A percentile compares a stretch with the other conserved stretches of the same genome.
phyloP scores from a whole-genome alignment of 2,113 vertebrate genomes.

The Crotophaga sulcirostris region DNA sequence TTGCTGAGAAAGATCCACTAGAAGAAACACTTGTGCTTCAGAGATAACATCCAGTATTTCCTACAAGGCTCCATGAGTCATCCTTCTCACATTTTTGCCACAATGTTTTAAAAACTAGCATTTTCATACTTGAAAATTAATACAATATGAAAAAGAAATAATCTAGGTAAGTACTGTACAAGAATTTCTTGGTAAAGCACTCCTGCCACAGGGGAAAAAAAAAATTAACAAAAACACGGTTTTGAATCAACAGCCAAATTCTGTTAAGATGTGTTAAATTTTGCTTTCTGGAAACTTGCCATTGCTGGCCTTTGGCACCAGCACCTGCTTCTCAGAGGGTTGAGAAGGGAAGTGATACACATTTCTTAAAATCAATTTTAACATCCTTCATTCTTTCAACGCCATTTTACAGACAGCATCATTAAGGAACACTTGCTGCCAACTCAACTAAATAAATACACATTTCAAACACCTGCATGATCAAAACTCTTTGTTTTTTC shows the following conservation, averaged over 20 bases:
- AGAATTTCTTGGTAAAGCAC: background rate
- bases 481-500: background rate
- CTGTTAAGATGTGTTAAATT: background rate
- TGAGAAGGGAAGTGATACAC: background rate
- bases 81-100: background rate
- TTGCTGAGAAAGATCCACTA: background rate
- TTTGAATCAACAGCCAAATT: background rate
- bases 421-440: background rate
- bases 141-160: background rate
- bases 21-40: slow-evolving; percentile 12
- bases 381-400: background rate
- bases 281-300: background rate
- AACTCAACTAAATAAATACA: background rate
- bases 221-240: background rate
- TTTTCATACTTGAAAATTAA: background rate
- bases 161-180: background rate
- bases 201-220: background rate
- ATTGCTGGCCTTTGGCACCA: background rate
- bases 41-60: slow-evolving; percentile 24
- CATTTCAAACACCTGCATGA: background rate
- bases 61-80: slow-evolving; percentile 12
- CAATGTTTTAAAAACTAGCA: background rate
- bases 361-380: background rate
- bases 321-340: background rate
- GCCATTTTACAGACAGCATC: background rate